Conservation (phyloP, 1,140 invertebrate species). For the Brachionus manjavacas region DNA sequence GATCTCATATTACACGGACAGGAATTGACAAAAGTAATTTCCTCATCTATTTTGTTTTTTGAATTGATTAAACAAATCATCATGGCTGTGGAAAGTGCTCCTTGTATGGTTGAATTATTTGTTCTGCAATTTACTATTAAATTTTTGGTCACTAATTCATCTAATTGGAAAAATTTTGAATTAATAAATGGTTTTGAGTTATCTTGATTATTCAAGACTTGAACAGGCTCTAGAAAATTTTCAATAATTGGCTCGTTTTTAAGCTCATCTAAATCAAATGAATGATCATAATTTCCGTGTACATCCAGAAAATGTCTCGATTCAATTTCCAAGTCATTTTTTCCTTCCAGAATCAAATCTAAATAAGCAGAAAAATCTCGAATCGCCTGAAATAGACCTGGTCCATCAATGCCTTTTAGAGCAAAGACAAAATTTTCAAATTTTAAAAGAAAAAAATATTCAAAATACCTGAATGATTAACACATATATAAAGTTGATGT, state of each 20-base stretch:
- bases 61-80: not conserved
- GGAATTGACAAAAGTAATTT: not conserved
- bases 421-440: not conserved
- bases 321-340: not conserved
- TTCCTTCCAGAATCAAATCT: not conserved
- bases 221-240: not conserved
- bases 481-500: not conserved
- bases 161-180: constrained; percentile 39
- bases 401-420: constrained; percentile 14
- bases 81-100: not conserved
- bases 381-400: not conserved
- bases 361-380: constrained; percentile 3
- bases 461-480: constrained; percentile 22
- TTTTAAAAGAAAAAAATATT: not conserved
- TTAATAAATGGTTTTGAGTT: not conserved
- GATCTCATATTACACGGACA: constrained; percentile 40
- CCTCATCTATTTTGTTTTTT: not conserved
- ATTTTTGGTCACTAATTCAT: not conserved
- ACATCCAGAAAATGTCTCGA: not conserved
- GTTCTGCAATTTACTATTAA: not conserved
- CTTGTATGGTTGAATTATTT: constrained; percentile 13
- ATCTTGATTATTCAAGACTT: not conserved
- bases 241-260: not conserved
- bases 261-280: not conserved
- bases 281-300: not conserved